Evolutionary conservation across 2,888 invertebrate species (phyloP), one percentile per base, ranked within the genome.

Genomic region (Aphodius sticticus): DNA sequence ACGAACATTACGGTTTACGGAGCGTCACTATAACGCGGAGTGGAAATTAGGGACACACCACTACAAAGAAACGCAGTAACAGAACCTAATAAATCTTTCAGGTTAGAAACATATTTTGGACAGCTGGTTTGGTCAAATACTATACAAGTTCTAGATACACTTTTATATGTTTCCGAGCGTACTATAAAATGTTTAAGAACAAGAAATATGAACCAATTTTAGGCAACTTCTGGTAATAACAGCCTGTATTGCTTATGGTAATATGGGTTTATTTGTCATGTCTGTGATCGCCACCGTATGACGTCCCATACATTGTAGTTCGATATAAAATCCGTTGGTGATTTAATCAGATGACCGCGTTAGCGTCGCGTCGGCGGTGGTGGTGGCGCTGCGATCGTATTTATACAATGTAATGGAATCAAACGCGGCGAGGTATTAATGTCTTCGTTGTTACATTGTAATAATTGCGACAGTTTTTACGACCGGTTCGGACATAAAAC

Each of bases 401-500:
- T 74, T 76, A 75, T 80, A 80, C 71, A 76, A 78, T 80, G 72
- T 76, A 70, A 69, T 78, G 76, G 78, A 78, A 82, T 83, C 83
- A 85, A 86, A 86, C 85, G 85, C 86, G 86, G 85, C 86, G 86
- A 85, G 85, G 86, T 86, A 87, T 87, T 86, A 86, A 87, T 84
- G 86, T 87, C 86, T 84, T 85, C 86, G 81, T 84, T 84, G 85
- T 86, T 87, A 88, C 88, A 88, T 87, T 87, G 87, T 88, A 87
- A 87, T 87, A 87, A 87, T 86, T 86, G 86, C 86, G 86, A 84
- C 86, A 85, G 87, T 87, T 87, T 88, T 88, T 88, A 87, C 86
- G 86, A 84, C 86, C 86, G 84, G 84, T 9, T 85, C 86, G 86
- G 88, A 86, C 87, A 88, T 88, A 88, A 88, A 88, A 88, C 86